These are phyloP conservation scores for Eira barbara DNA, from an alignment of 2,113 vertebrate species.

Conservation along the genomic window DNA sequence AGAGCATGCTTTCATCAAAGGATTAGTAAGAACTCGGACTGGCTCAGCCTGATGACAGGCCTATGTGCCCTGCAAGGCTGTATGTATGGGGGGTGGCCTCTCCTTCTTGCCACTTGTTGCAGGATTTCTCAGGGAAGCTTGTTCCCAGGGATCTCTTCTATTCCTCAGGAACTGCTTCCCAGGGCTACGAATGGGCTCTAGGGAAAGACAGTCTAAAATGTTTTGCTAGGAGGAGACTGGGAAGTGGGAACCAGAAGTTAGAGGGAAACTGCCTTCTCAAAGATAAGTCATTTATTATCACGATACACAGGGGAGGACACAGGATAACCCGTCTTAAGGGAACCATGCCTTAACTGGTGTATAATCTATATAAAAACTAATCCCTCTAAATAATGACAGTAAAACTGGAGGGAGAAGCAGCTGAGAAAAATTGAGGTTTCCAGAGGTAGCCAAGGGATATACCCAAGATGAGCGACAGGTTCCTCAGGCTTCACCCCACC, in stretches of 20 bases:
- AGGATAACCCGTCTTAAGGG: not conserved
- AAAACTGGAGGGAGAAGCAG: not conserved
- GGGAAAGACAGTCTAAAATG: not conserved
- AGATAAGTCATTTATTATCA: not conserved
- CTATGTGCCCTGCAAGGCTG: not conserved
- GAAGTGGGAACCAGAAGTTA: not conserved
- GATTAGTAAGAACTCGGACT: not conserved
- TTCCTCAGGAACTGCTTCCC: not conserved
- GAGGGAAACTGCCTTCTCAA: not conserved
- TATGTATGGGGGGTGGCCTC: not conserved
- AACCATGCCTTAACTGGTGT: not conserved
- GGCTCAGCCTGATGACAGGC: not conserved
- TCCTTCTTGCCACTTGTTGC: not conserved
- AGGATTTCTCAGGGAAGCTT: not conserved
- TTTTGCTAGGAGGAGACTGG: not conserved
- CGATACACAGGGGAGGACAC: not conserved
- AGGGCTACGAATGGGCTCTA: not conserved
- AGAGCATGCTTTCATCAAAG: not conserved
- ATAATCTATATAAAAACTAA: not conserved
- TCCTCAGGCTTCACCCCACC: not conserved
- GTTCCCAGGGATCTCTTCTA: not conserved
- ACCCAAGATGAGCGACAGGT: not conserved
- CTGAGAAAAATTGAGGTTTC: not conserved
- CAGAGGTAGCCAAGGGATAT: not conserved
- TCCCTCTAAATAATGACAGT: not conserved